Evolutionary conservation across 1,140 invertebrate species (phyloP), one percentile per base, ranked within the genome.

Genomic region (Penaeus japonicus): DNA sequence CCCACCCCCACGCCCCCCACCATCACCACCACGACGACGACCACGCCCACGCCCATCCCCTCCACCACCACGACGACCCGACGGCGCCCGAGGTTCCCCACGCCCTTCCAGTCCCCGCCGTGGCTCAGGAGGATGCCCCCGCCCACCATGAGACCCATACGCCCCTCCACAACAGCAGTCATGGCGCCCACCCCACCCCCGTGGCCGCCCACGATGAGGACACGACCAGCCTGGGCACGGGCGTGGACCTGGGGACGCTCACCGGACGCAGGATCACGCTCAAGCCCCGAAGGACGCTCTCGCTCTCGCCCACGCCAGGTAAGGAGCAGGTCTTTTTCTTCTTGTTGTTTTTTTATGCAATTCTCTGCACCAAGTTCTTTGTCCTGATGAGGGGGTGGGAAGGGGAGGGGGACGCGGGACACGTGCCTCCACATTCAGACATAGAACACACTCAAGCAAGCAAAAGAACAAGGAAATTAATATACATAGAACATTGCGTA

Each of bases 271-370:
- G 90, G 84, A 89, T 90, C 35, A 90, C 90, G 10, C 85, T 90
- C 12, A 90, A 90, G 57, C 90, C 90, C 4, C 83, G 90, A 4
- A 77, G 90, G 53, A 90, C 90, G 12, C 85, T 90, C 24, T 90
- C 90, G 10, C 88, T 90, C 55, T 90, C 90, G 4, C 90, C 90
- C 20, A 90, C 88, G 47, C 90, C 90, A 85, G 90, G 90, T 90
- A 57, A 77, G 80, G 47, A 47, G 7, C n/a, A n/a, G n/a, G n/a
- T n/a, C n/a, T n/a, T n/a, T n/a, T n/a, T n/a, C n/a, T 54, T 27
- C 12, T 82, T 35, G 4, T 83, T 83, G 79, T 81, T 81, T 10
- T 81, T 81, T 32, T 7, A 15, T 32, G 20, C 12, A 65, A 32
- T 59, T 1, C n/a, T n/a, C n/a, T n/a, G n/a, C n/a, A n/a, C n/a